A percentile compares a stretch with the other conserved stretches of the same genome.
phyloP scores from a whole-genome alignment of 2,888 invertebrate species.

The Eretmocerus hayati region DNA sequence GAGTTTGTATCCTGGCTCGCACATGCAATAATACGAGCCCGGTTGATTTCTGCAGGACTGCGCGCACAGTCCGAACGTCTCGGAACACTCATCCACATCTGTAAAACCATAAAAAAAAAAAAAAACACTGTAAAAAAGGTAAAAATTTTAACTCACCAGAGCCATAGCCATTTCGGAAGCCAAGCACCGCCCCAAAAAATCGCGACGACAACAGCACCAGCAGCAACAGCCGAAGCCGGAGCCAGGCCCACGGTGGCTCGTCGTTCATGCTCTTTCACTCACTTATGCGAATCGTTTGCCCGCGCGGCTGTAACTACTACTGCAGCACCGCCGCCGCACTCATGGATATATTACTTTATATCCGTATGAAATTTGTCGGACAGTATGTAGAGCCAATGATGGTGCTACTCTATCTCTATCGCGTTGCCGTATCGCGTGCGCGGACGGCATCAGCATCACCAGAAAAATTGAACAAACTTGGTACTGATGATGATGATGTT shows the following conservation, averaged over 20 bases:
- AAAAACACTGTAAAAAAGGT: neutral
- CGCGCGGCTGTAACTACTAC: no score
- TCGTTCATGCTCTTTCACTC: neutral
- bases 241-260: neutral
- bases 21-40: slow-evolving; percentile 58
- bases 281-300: neutral
- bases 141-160: neutral
- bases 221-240: neutral
- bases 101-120: slow-evolving; percentile 12
- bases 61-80: slow-evolving; percentile 58
- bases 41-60: slow-evolving; percentile 59
- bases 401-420: no score
- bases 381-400: no score
- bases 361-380: no score
- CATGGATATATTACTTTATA: no score
- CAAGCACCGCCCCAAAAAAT: no score
- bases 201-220: neutral
- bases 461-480: no score
- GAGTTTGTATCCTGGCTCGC: slow-evolving; percentile 54
- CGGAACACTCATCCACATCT: slow-evolving; percentile 60
- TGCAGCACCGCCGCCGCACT: no score
- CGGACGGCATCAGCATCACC: no score
- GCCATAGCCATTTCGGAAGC: no score
- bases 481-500: no score
- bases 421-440: no score